These are phyloP conservation scores for Chaenocephalus aceratus DNA, from an alignment of 2,113 vertebrate species.

Conservation along the genomic window DNA sequence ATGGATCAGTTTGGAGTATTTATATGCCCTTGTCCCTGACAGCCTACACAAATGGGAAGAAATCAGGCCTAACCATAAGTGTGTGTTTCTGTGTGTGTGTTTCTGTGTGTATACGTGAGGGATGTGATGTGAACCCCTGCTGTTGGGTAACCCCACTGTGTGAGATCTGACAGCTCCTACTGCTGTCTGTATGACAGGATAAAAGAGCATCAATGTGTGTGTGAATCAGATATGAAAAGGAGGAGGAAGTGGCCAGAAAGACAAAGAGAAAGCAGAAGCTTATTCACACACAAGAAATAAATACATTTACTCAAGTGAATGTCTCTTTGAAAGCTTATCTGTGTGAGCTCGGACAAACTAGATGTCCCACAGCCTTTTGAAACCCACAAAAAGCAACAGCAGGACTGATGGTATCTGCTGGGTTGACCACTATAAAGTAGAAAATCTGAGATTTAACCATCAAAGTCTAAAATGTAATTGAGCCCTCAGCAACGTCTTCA, in stretches of 20 bases:
- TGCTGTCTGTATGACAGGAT: constrained; percentile 55
- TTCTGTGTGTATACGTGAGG: constrained; percentile 15
- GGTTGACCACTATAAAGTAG: constrained; percentile 11
- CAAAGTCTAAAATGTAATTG: constrained; percentile 48
- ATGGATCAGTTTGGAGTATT: constrained; percentile 32
- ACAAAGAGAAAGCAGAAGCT: constrained; percentile 34
- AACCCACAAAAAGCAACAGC: constrained; percentile 25
- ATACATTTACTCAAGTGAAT: constrained; percentile 31
- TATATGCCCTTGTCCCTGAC: constrained; percentile 35
- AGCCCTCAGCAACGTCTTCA: constrained; percentile 39
- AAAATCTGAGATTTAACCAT: constrained; percentile 51
- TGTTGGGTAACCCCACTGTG: constrained; percentile 63
- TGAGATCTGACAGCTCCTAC: constrained; percentile 71
- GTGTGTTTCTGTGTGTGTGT: constrained; percentile 5
- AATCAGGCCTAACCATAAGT: constrained; percentile 30
- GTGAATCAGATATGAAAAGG: constrained; percentile 51
- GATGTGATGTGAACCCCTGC: constrained; percentile 52
- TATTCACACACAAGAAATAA: constrained; percentile 38
- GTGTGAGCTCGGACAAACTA: constrained; percentile 18
- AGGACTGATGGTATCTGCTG: constrained; percentile 36
- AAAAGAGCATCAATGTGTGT: constrained; percentile 49
- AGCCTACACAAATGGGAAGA: constrained; percentile 24
- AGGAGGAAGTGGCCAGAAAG: constrained; percentile 46
- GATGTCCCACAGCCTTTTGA: constrained; percentile 25
- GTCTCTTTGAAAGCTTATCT: constrained; percentile 51